Conservation (phyloP, 2,888 invertebrate genomes). For the Plagodis pulveraria region DNA sequence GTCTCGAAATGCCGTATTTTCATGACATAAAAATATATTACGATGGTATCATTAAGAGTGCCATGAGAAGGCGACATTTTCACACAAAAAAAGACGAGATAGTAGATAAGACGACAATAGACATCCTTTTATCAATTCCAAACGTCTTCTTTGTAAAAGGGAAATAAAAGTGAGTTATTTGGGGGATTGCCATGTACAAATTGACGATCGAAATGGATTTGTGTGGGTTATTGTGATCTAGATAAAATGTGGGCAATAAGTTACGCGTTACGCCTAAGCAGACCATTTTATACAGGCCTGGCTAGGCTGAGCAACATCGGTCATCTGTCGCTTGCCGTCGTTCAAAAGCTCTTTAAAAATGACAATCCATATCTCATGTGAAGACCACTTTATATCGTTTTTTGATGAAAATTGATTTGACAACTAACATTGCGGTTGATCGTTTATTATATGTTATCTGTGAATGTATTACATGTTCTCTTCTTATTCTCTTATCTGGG, state of each 20-base stretch:
- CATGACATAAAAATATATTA: slow-evolving; percentile 31
- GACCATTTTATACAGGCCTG: slow-evolving; percentile 15
- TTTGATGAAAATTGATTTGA: too few species aligned
- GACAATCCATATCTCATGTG: too few species aligned
- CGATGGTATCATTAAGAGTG: slow-evolving; percentile 31
- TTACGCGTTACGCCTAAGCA: slow-evolving; percentile 21
- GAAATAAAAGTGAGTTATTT: slow-evolving; percentile 40
- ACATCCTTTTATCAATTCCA: slow-evolving; percentile 38
- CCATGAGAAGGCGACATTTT: slow-evolving; percentile 25
- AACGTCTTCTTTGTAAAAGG: slow-evolving; percentile 31
- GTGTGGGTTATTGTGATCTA: slow-evolving; percentile 29
- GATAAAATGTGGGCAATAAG: slow-evolving; percentile 20
- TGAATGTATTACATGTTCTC: too few species aligned
- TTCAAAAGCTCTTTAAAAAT: too few species aligned
- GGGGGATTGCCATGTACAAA: slow-evolving; percentile 27
- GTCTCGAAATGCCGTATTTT: slow-evolving; percentile 24
- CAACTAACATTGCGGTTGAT: not conserved
- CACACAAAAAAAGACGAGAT: slow-evolving; percentile 37
- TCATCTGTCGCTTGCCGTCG: not conserved
- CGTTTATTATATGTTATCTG: too few species aligned
- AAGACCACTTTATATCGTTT: too few species aligned
- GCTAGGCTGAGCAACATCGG: slow-evolving; percentile 2
- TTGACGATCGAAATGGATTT: slow-evolving; percentile 22
- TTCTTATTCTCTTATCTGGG: too few species aligned
- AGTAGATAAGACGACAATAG: slow-evolving; percentile 36